Evolutionary conservation across 2,888 invertebrate species (phyloP), one percentile per base, ranked within the genome.

Genomic region (Agrypnus murinus): DNA sequence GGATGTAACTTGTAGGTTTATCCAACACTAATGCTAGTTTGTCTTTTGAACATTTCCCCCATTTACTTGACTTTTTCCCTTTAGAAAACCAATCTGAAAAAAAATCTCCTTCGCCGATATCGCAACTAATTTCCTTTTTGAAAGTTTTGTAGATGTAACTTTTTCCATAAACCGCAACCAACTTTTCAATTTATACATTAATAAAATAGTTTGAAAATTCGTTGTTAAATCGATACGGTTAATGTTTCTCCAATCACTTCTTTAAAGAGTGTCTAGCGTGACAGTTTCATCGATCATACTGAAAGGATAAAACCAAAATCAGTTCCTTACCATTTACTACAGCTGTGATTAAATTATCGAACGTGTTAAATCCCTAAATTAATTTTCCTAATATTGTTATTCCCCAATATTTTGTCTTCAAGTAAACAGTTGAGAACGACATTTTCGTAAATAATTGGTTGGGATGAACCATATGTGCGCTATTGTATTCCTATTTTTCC

Each of bases 401-500:
- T 25, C 5, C 48, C 17, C 48, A n/a, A 19, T n/a, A 19, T 19
- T 19, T 25, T 12, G 48, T 31, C 48, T 31, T 19, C 19, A 1
- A 17, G 10, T 25, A 19, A 48, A 31, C 48, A 48, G 48, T 48
- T 25, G 48, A 7, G 48, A 1, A 14, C 25, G 48, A 48, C 48
- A 19, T 25, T 34, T 55, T 36, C 36, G 14, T 32, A 36, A 55
- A 55, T 55, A 55, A 55, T 55, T 36, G 55, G 7, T n/a, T 34
- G 19, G 36, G 36, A 36, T 36, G 36, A 15, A n/a, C 55, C 55
- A 36, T 38, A 17, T 55, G 55, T 9, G 1, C 17, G 36, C 36
- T 38, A 55, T 55, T 55, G 55, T 55, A 36, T 55, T 36, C 55
- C n/a, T 55, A 55, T 55, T 55, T 55, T 36, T 55, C 55, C 55